Conservation (phyloP, 2,888 invertebrate species). For the Trichopria drosophilae region DNA sequence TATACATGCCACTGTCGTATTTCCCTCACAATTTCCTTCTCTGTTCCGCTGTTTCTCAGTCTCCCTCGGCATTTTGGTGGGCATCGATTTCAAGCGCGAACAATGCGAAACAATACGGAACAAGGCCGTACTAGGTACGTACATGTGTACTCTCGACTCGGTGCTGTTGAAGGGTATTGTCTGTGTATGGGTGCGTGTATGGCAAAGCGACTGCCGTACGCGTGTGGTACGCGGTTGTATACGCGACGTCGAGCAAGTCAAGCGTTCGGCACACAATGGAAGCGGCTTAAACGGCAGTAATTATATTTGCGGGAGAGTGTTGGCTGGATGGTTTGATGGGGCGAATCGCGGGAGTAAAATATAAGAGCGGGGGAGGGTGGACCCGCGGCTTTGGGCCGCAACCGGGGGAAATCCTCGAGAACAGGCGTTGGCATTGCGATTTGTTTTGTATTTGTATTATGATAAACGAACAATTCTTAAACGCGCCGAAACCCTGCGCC, state of each 20-base stretch:
- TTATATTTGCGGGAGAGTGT: slow-evolving; percentile 57
- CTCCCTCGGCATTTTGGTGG: slow-evolving; percentile 33
- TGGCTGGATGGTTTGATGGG: slow-evolving; percentile 39
- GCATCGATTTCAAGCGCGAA: slow-evolving; percentile 54
- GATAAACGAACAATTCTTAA: too few relatives aligned
- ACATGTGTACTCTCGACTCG: too few relatives aligned
- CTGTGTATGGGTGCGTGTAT: too few relatives aligned
- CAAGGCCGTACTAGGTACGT: slow-evolving; percentile 13
- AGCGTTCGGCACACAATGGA: slow-evolving; percentile 55
- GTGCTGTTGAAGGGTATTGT: too few relatives aligned
- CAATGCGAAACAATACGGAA: slow-evolving; percentile 42
- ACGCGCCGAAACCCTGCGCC: too few relatives aligned
- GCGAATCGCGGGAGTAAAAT: slow-evolving; percentile 25
- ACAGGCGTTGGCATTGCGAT: too few relatives aligned
- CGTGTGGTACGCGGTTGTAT: slow-evolving; percentile 35
- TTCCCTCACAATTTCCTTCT: too few relatives aligned
- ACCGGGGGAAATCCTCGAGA: slow-evolving; percentile 19
- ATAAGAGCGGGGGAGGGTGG: slow-evolving; percentile 6
- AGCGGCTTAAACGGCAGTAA: slow-evolving; percentile 57
- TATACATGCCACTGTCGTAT: too few relatives aligned
- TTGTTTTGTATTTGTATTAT: too few relatives aligned
- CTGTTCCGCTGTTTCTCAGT: too few relatives aligned
- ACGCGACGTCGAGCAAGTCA: slow-evolving; percentile 51
- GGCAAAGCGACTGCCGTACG: too few relatives aligned
- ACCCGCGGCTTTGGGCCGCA: slow-evolving; percentile 2